A percentile compares a stretch with the other conserved stretches of the same genome.
Evolutionary conservation across 2,113 vertebrate genomes (phyloP).

Genomic region (Acanthisitta chloris): DNA sequence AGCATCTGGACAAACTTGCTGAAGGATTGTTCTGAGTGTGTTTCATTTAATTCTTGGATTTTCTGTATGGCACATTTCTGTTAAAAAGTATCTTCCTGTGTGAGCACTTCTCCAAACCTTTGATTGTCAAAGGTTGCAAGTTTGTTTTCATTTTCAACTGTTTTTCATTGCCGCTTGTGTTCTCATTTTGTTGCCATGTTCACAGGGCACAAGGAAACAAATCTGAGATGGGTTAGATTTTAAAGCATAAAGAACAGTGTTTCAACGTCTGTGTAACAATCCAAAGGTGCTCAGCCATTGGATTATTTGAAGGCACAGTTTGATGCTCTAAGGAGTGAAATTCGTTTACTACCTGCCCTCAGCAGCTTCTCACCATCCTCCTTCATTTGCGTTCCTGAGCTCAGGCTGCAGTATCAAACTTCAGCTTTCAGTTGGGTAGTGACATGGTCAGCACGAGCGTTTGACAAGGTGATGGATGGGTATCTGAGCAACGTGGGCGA

Average conservation of each 20-base stretch:
- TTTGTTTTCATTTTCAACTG: neutral
- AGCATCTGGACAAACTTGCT: neutral
- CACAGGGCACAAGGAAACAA: neutral
- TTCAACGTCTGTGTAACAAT: neutral
- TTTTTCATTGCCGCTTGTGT: neutral
- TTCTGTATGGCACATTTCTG: neutral
- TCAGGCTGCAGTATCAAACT: neutral
- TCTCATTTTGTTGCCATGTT: neutral
- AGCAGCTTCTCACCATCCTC: neutral
- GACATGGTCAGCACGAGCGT: neutral
- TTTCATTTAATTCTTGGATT: neutral
- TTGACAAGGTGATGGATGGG: neutral
- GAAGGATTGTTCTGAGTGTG: neutral
- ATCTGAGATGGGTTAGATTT: neutral
- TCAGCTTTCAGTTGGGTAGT: accelerated
- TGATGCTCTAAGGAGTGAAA: neutral
- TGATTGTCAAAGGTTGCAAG: neutral
- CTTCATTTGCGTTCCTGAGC: neutral
- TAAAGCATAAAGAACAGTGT: neutral
- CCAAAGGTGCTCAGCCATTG: neutral
- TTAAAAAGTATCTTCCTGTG: neutral
- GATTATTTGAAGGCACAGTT: neutral
- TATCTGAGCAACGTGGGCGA: neutral
- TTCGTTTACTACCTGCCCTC: neutral
- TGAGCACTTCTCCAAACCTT: neutral